phyloP scores from a whole-genome alignment of 2,888 invertebrate genomes.

The Dynastes hyllus region DNA sequence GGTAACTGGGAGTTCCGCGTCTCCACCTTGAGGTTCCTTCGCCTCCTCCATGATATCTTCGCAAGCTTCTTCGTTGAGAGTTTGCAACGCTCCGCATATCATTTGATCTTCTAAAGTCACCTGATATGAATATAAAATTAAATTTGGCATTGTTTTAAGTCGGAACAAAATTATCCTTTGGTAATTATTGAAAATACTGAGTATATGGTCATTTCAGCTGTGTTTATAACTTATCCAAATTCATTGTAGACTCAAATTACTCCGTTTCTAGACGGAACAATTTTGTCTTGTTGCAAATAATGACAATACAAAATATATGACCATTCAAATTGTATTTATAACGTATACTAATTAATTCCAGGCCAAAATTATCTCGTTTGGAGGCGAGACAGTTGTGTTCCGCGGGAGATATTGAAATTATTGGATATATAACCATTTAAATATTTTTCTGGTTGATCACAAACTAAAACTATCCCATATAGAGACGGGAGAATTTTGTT shows the following conservation, averaged over 20 bases:
- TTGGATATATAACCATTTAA: too few species aligned
- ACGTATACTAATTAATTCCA: neutral
- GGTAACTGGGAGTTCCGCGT: constrained; percentile 66
- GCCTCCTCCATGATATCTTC: constrained; percentile 89
- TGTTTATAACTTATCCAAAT: neutral
- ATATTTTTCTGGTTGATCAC: too few species aligned
- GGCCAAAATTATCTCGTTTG: neutral
- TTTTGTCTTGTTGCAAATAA: neutral
- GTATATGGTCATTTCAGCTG: neutral
- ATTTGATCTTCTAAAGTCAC: constrained; percentile 95
- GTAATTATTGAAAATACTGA: neutral
- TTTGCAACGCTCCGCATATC: constrained; percentile 95
- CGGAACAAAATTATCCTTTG: neutral
- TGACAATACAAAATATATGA: too few species aligned
- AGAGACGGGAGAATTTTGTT: too few species aligned
- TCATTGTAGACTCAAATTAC: neutral
- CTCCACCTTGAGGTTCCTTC: constrained; percentile 64
- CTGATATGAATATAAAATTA: constrained; percentile 71
- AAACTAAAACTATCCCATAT: too few species aligned
- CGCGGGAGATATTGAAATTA: neutral
- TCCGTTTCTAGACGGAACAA: neutral
- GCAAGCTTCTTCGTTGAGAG: constrained; percentile 93
- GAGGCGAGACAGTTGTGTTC: neutral
- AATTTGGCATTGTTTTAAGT: neutral
- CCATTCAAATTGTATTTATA: neutral